Evolutionary conservation across 2,888 invertebrate species (phyloP), one percentile per base, ranked within the genome.

Genomic region (Helicoverpa assulta): DNA sequence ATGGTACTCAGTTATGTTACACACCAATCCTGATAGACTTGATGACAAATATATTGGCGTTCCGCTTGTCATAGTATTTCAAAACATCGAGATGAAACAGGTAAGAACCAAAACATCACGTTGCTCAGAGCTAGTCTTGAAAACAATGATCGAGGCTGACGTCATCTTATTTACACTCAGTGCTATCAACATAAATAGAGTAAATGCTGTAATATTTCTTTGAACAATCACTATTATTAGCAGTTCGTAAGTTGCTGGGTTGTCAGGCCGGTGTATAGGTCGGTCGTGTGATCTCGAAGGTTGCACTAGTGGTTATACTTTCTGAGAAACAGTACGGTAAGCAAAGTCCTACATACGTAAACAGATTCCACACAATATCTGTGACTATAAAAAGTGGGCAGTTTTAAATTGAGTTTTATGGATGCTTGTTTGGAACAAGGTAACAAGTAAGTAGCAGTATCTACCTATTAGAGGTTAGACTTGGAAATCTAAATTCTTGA

Each of bases 71-170:
- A 79, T 59, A 58, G 4, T 57, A 65, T 55, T 66, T 71, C 60
- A 68, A 74, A 73, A 81, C 62, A 75, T 73, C 55, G 62, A 80
- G 68, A 78, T 68, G 67, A 62, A 78, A 63, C 72, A 76, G 78
- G 79, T 72, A 78, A 57, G 18, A 73, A 60, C 21, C 66, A 64
- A 70, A 68, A 67, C 70, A 78, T 57, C 62, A 18, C 51, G 33
- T 72, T 69, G 53, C 56, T 62, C 73, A 65, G 58, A 65, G 18
- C 47, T 47, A 62, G 50, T 69, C 26, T 52, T 65, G 73, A 65
- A 65, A 71, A 72, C 70, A 71, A 56, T 47, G 47, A 68, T 63
- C 33, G 40, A 69, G 65, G 70, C 78, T 63, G 26, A 50, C 79
- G 65, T 75, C 78, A 70, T n/a, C 54, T 56, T 72, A 71, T 74